Evolutionary conservation across 2,797 vertebrate species (phyloP), one percentile per base, ranked within the genome.

Genomic region (Acrossocheilus fasciatus): DNA sequence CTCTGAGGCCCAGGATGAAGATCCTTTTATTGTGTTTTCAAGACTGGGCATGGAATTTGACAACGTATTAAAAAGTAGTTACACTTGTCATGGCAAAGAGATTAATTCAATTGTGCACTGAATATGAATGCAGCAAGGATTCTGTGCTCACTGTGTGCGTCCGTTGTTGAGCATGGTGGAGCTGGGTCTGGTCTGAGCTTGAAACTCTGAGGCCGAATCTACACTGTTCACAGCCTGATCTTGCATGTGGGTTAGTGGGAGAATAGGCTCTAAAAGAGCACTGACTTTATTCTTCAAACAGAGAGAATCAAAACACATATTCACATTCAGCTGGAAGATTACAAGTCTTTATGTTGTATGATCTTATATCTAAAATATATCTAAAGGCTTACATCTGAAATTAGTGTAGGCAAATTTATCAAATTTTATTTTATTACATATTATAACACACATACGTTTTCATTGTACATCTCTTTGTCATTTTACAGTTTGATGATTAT

Each of bases 121-220:
- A 74, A 74, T 86, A 9, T 0, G 17, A 30, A 30, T 15, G 20
- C 2, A 5, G 39, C 39, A 7, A 57, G 8, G 41, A 68, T 83
- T 66, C 73, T 97, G 15, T 45, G 57, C 98, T 97, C 94, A 99
- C 98, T 96, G 6, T 0, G 97, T 92, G 9, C 96, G 96, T 1
- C 98, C 97, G 0, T 98, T 98, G 96, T 97, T 98, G 89, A 98
- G 96, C 0, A 97, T 96, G 54, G 95, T 94, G 0, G 96, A 95
- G 90, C 96, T 96, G 6, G 97, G 92, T 87, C 93, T 91, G 84
- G 88, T 91, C 88, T 84, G 89, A 57, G 87, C 89, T 82, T 87
- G 92, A 70, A 85, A 87, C 36, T 93, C 92, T 87, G 93, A 92
- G 62, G 91, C 93, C 82, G 91, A 95, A 5, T 95, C 96, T 86